A percentile compares a stretch with the other conserved stretches of the same genome.
Conservation (phyloP, 53 echinoderm and acorn worm species). For the Actinopyga echinites region DNA sequence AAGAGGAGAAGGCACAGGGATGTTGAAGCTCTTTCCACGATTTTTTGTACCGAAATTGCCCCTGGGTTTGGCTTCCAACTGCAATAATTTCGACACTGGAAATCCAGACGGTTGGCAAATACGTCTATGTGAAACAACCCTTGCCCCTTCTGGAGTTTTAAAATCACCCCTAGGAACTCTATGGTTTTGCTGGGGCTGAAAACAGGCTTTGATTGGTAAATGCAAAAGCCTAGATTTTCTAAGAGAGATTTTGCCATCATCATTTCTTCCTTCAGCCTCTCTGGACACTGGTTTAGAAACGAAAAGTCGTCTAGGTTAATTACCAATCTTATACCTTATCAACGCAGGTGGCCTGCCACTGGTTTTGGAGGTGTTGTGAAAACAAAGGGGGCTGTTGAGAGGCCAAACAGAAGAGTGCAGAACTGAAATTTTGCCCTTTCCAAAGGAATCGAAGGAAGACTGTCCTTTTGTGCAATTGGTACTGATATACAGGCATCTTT, state of each 20-base stretch:
- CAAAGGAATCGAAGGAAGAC: conserved; percentile 3
- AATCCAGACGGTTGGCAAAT: too few relatives aligned
- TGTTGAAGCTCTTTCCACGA: too few relatives aligned
- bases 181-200: background rate
- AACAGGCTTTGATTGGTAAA: background rate
- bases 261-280: background rate
- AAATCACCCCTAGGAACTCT: background rate
- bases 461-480: background rate
- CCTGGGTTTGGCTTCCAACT: too few relatives aligned
- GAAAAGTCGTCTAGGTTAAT: conserved; percentile 22
- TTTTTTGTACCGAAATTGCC: too few relatives aligned
- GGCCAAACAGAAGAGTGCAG: background rate
- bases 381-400: background rate
- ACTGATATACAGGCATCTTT: too few relatives aligned
- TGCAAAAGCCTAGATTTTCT: background rate
- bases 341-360: background rate
- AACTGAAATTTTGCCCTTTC: conserved; percentile 5
- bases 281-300: background rate
- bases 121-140: too few relatives aligned
- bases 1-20: too few relatives aligned
- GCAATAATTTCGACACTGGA: too few relatives aligned
- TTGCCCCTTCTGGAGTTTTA: background rate
- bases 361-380: background rate
- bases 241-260: background rate
- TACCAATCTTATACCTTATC: background rate